phyloP scores from a whole-genome alignment of 2,888 invertebrate genomes.

The Diarsia brunnea region DNA sequence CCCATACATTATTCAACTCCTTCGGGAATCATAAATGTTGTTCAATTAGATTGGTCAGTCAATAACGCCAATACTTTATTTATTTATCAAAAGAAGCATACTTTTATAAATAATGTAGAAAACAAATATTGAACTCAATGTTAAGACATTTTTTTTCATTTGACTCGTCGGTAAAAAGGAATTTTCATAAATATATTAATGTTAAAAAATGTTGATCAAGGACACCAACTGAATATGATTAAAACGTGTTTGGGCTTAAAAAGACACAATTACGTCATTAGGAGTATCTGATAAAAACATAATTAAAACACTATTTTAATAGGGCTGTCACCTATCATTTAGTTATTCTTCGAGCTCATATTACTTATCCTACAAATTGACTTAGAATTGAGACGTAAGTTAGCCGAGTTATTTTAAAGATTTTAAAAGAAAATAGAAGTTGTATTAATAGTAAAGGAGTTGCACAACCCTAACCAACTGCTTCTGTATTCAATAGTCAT shows the following conservation, averaged over 20 bases:
- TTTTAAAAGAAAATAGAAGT: neutral
- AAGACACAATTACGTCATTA: neutral
- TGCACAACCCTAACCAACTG: constrained; percentile 7
- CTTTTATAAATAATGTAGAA: neutral
- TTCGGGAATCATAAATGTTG: constrained; percentile 33
- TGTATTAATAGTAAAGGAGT: neutral
- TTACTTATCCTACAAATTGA: neutral
- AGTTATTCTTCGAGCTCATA: neutral
- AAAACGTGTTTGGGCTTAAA: constrained; percentile 7
- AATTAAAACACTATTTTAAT: neutral
- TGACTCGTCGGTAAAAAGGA: neutral
- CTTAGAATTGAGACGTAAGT: neutral
- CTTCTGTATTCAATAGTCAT: constrained; percentile 60
- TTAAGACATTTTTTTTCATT: neutral
- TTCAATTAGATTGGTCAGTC: constrained; percentile 11
- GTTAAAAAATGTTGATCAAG: neutral
- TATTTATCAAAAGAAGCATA: neutral
- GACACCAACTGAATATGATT: constrained; percentile 1
- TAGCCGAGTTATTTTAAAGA: neutral
- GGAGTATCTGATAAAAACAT: constrained; percentile 1
- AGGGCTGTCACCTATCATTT: neutral
- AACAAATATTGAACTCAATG: neutral
- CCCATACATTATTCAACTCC: constrained; percentile 20
- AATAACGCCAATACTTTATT: constrained; percentile 4
- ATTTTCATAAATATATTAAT: constrained; percentile 7